Conservation (phyloP, 2,888 invertebrate genomes). For the Lomographa bimaculata region DNA sequence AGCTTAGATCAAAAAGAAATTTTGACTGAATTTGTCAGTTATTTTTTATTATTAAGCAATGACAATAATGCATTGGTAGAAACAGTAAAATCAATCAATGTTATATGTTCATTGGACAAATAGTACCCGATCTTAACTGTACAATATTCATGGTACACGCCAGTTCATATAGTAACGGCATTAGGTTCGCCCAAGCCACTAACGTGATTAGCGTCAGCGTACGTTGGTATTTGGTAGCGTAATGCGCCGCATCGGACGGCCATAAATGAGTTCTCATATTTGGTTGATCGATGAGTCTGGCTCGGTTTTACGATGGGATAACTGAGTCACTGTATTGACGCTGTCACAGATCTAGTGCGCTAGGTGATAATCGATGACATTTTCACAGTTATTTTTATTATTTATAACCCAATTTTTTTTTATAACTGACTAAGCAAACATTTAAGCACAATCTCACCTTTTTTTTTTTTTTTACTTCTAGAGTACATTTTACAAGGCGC, state of each 20-base stretch:
- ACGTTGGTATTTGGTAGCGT: constrained; percentile 62
- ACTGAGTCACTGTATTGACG: constrained; percentile 15
- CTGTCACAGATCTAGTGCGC: constrained; percentile 13
- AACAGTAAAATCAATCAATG: too few relatives aligned
- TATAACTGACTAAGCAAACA: too few relatives aligned
- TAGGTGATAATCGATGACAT: constrained; percentile 15
- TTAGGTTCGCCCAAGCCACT: constrained; percentile 65
- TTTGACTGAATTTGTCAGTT: too few relatives aligned
- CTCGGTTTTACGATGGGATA: constrained; percentile 18
- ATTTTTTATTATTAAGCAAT: too few relatives aligned
- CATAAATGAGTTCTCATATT: constrained; percentile 33
- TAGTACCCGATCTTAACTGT: too few relatives aligned
- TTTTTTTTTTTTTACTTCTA: too few relatives aligned
- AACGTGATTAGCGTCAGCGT: constrained; percentile 71
- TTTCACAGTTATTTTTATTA: constrained; percentile 15
- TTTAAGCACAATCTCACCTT: too few relatives aligned
- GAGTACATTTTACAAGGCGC: too few relatives aligned
- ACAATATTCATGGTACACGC: neutral
- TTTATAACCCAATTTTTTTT: too few relatives aligned
- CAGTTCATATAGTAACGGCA: constrained; percentile 52
- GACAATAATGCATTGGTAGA: too few relatives aligned
- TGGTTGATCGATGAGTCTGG: constrained; percentile 33
- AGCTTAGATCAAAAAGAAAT: too few relatives aligned
- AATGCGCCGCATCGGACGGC: constrained; percentile 41
- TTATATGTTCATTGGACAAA: too few relatives aligned